Percentiles rank a stretch among this genome's conserved stretches.
Conservation (phyloP, 2,888 invertebrate genomes). For the Brassicogethes aeneus region DNA sequence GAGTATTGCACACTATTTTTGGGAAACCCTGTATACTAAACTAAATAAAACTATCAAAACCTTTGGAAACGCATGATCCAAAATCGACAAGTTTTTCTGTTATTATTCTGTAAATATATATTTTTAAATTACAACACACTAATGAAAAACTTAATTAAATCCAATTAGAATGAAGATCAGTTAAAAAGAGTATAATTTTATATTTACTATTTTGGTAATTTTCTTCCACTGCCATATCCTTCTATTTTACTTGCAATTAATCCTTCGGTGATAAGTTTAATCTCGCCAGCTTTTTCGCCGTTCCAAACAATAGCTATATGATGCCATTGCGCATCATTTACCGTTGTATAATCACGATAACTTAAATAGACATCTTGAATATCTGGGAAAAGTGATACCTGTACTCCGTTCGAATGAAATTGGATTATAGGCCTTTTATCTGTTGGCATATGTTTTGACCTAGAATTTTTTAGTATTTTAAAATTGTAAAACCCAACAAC, state of each 20-base stretch:
- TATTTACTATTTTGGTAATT: slow-evolving; percentile 73
- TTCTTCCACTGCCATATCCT: slow-evolving; percentile 76
- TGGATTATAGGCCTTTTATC: slow-evolving; percentile 77
- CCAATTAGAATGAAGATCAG: no score
- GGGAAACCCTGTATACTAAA: no score
- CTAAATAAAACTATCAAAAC: no score
- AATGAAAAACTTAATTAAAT: no score
- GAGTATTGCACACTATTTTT: no score
- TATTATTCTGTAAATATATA: no score
- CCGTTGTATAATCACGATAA: slow-evolving; percentile 84
- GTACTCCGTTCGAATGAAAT: slow-evolving; percentile 88
- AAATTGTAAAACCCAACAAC: no score
- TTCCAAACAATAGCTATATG: slow-evolving; percentile 94
- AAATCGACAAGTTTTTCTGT: no score
- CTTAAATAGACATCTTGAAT: slow-evolving; percentile 83
- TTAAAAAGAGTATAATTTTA: no score
- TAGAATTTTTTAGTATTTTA: slow-evolving; percentile 41
- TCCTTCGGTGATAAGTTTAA: slow-evolving; percentile 91
- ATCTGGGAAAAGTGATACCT: slow-evolving; percentile 82
- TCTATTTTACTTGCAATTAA: slow-evolving; percentile 87
- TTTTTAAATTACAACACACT: no score
- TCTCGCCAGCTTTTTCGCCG: slow-evolving; percentile 72
- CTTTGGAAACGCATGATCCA: no score
- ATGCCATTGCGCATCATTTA: slow-evolving; percentile 96
- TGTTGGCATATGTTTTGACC: slow-evolving; percentile 68